These are phyloP conservation scores for Ceraclea dissimilis DNA, from an alignment of 2,888 invertebrate genomes.

Conservation along the genomic window DNA sequence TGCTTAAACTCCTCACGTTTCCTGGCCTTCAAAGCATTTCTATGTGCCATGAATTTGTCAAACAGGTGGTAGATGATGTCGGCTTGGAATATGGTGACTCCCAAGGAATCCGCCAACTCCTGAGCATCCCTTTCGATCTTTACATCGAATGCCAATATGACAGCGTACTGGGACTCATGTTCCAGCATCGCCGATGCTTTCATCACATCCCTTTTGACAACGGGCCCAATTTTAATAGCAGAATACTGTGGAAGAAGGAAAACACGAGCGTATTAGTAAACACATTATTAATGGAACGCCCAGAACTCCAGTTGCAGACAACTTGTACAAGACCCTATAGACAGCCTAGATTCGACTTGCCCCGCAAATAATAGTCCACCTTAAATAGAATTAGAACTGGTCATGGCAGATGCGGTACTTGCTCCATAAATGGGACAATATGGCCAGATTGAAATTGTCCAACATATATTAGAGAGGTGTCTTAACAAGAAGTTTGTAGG, in stretches of 20 bases:
- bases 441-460: no score
- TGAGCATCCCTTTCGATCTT: constrained; percentile 97
- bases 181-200: constrained; percentile 99
- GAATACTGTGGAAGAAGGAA: constrained; percentile 72
- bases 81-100: constrained; percentile 94
- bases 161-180: constrained; percentile 93
- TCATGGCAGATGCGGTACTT: no score
- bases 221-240: constrained; percentile 97
- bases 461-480: no score
- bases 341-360: no score
- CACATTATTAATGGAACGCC: no score
- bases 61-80: constrained; percentile 99
- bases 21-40: constrained; percentile 82
- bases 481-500: no score
- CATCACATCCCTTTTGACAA: constrained; percentile 99
- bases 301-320: no score
- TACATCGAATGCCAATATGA: constrained; percentile 99
- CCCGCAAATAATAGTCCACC: no score
- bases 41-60: constrained; percentile 90
- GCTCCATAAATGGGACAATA: no score
- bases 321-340: no score
- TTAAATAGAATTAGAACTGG: no score
- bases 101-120: constrained; percentile 88
- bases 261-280: no score
- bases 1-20: constrained; percentile 94